Conservation (phyloP, 2,888 invertebrate genomes). For the Eledona agricola region DNA sequence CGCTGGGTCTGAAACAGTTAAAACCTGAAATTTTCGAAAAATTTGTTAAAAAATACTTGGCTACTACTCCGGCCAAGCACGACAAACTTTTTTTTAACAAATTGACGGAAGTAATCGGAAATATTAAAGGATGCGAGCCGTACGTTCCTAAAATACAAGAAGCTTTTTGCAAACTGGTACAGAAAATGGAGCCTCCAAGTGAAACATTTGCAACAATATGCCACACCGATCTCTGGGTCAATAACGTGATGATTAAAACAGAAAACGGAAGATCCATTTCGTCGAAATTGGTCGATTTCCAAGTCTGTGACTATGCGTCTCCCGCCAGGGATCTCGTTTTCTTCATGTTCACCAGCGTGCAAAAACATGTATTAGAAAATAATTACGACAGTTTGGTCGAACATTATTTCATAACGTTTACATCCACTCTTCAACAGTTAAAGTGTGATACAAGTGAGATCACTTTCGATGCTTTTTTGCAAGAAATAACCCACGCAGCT, state of each 20-base stretch:
- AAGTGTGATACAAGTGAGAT: conserved; percentile 5
- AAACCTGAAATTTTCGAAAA: conserved; percentile 57
- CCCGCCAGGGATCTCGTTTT: conserved; percentile 46
- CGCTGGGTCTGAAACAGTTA: conserved; percentile 63
- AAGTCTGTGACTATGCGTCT: conserved; percentile 44
- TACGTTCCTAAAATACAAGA: not conserved
- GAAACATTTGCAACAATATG: conserved; percentile 66
- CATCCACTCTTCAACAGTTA: conserved; percentile 2
- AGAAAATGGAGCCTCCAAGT: not conserved
- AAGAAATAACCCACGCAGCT: conserved; percentile 4
- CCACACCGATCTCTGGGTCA: conserved; percentile 69
- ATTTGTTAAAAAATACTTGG: conserved; percentile 45
- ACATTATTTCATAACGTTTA: conserved; percentile 11
- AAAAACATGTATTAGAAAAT: conserved; percentile 6
- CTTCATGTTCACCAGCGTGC: conserved; percentile 47
- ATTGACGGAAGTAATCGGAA: not conserved
- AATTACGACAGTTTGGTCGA: conserved; percentile 16
- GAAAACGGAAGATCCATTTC: conserved; percentile 36
- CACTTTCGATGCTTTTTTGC: not conserved
- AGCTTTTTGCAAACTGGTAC: not conserved
- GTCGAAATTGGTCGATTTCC: conserved; percentile 49
- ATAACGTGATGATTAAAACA: conserved; percentile 66
- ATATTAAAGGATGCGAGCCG: not conserved
- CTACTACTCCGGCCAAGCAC: not conserved
- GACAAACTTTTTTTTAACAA: not conserved